Conservation (phyloP, 2,797 vertebrate genomes). For the Remorina albescens region DNA sequence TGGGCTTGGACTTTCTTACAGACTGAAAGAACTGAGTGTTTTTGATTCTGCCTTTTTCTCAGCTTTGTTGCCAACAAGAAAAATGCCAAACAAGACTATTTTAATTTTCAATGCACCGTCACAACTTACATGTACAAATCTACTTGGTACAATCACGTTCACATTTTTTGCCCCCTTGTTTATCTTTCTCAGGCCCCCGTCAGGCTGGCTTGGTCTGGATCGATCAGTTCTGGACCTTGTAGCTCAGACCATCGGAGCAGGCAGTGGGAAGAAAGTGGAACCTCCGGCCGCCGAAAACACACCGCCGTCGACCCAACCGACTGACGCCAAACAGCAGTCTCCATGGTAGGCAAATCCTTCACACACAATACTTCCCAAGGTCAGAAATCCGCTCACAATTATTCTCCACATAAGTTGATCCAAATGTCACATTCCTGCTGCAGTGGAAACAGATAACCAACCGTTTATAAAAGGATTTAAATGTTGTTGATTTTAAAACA, state of each 20-base stretch:
- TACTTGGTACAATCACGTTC: not conserved
- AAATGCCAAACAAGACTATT: not conserved
- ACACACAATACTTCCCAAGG: not conserved
- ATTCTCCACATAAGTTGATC: no score
- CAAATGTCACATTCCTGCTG: no score
- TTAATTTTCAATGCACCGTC: not conserved
- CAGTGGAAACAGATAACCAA: no score
- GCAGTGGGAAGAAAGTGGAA: slow-evolving; percentile 84
- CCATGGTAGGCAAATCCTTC: slow-evolving; percentile 55
- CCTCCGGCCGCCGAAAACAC: slow-evolving; percentile 33
- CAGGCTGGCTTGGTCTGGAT: slow-evolving; percentile 94
- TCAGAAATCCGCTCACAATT: not conserved
- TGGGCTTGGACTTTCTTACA: no score
- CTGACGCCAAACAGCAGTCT: slow-evolving; percentile 36
- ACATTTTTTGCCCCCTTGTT: not conserved
- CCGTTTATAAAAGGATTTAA: not conserved
- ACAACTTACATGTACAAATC: not conserved
- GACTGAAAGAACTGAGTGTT: not conserved
- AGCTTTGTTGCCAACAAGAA: not conserved
- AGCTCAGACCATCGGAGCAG: slow-evolving; percentile 88
- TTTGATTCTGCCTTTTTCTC: not conserved
- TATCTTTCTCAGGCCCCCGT: slow-evolving; percentile 86
- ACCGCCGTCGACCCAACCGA: not conserved
- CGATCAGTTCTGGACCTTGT: slow-evolving; percentile 90
- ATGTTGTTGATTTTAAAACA: not conserved